Evolutionary conservation across 2,797 vertebrate species (phyloP).

Genomic region (Clarias platycephalus): DNA sequence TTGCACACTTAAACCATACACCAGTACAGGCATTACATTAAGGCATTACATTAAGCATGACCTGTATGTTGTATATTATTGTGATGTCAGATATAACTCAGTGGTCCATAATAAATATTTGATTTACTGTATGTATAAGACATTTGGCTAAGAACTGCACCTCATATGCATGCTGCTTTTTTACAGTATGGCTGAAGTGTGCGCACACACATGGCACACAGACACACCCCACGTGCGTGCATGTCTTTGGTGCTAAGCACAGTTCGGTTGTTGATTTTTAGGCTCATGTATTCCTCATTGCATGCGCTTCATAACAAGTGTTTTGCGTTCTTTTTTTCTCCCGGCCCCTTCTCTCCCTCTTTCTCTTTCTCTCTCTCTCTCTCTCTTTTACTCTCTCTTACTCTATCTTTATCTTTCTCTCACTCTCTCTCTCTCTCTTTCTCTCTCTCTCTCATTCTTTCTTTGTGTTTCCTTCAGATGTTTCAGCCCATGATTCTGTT

Average conservation of each 20-base stretch:
- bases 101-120: slow-evolving; percentile 20
- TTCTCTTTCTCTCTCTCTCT: slow-evolving; percentile 77
- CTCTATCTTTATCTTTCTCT: slow-evolving; percentile 67
- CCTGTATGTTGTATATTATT: slow-evolving; percentile 9
- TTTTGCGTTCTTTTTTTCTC: slow-evolving; percentile 85
- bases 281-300: slow-evolving; percentile 88
- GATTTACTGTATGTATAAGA: slow-evolving; percentile 32
- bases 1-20: not conserved
- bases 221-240: slow-evolving; percentile 43
- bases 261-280: slow-evolving; percentile 81
- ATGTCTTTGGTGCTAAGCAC: slow-evolving; percentile 55
- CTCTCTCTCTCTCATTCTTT: slow-evolving; percentile 70
- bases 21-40: not conserved
- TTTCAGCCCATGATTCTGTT: slow-evolving; percentile 91
- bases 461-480: slow-evolving; percentile 85
- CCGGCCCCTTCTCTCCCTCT: slow-evolving; percentile 34
- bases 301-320: slow-evolving; percentile 95
- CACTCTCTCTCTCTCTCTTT: slow-evolving; percentile 63
- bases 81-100: slow-evolving; percentile 23
- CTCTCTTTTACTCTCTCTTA: slow-evolving; percentile 63
- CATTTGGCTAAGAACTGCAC: slow-evolving; percentile 41
- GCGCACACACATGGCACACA: not conserved
- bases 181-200: slow-evolving; percentile 68
- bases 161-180: slow-evolving; percentile 69
- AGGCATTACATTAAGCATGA: slow-evolving; percentile 6